Evolutionary conservation across 2,113 vertebrate genomes (phyloP), one percentile per base, ranked within the genome.

Genomic region (Hippocampus abdominalis): DNA sequence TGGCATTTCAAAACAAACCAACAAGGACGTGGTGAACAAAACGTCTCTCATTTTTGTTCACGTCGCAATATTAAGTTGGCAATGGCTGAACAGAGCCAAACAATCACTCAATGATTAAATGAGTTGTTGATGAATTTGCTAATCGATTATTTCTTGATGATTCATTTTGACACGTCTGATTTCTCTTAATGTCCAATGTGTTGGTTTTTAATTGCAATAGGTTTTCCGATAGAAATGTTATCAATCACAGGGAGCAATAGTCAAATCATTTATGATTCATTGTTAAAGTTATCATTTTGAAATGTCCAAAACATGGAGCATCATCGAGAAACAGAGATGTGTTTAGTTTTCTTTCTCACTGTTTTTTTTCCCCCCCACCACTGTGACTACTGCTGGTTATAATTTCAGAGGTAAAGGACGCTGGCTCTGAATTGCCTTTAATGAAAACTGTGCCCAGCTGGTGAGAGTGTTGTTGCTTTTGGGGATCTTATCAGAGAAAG

Each of bases 401-500:
- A 64, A 27, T 46, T 64, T 48, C 57, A 72, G 44, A 21, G 27
- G 59, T 70, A 46, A 64, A 59, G 36, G 25, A 10, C n/a, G n/a
- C 64, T 66, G 29, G 60, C 32, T 72, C 46, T 51, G 25, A 8
- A 59, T 72, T 63, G 13, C 68, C 79, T 66, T 66, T 15, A 68
- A 23, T 8, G 44, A 60, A 64, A 71, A 46, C 72, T 70, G 71
- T 63, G 51, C 16, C 57, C 68, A 46, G 46, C 64, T 51, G 71
- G 27, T 25, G 56, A 42, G 57, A 73, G 67, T 69, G 63, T 8
- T 64, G 21, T 60, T 63, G 53, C 64, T 68, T 80, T 69, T 67
- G 57, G 39, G 70, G 61, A 73, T 70, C 70, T 83, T 79, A 84
- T 87, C 76, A 66, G 76, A 66, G 20, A 51, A 66, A 21, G 69